phyloP scores from a whole-genome alignment of 2,888 invertebrate species.

The Chorisops tibialis region DNA sequence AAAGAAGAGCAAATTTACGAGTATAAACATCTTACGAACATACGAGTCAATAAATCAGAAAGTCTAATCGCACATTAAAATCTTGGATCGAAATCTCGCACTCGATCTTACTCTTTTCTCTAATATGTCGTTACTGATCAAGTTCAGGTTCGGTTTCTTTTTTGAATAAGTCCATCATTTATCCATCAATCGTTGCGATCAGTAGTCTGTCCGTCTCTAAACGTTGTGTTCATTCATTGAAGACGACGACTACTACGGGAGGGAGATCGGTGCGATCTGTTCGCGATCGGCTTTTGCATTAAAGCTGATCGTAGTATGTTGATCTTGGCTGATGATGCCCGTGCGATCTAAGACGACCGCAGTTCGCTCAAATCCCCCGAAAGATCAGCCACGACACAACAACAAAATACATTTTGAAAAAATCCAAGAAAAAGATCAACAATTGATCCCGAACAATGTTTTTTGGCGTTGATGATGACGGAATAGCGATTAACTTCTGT shows the following conservation, averaged over 20 bases:
- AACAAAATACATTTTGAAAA: not conserved
- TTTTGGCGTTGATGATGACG: conserved; percentile 31
- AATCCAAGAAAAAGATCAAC: not conserved
- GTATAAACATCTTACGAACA: conserved; percentile 3
- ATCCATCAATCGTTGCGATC: conserved; percentile 20
- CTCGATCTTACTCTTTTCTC: not conserved
- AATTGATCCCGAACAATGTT: conserved; percentile 14
- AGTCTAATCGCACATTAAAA: conserved; percentile 26
- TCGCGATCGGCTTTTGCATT: no score
- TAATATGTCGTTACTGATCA: not conserved
- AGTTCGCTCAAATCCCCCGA: not conserved
- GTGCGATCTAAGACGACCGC: conserved; percentile 5
- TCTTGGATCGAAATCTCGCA: conserved; percentile 27
- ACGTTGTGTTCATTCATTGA: not conserved
- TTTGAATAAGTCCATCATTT: not conserved
- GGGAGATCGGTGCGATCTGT: no score
- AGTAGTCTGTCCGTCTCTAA: not conserved
- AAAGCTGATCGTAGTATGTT: not conserved
- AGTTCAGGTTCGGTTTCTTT: not conserved
- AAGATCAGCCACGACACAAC: not conserved
- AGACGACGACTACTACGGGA: no score
- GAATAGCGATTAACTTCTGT: conserved; percentile 18
- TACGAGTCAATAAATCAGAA: conserved; percentile 37
- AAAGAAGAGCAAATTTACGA: not conserved
- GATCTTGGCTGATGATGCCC: not conserved